Evolutionary conservation across 2,797 vertebrate genomes (phyloP), one percentile per base, ranked within the genome.

Genomic region (Lycodopsis pacificus): DNA sequence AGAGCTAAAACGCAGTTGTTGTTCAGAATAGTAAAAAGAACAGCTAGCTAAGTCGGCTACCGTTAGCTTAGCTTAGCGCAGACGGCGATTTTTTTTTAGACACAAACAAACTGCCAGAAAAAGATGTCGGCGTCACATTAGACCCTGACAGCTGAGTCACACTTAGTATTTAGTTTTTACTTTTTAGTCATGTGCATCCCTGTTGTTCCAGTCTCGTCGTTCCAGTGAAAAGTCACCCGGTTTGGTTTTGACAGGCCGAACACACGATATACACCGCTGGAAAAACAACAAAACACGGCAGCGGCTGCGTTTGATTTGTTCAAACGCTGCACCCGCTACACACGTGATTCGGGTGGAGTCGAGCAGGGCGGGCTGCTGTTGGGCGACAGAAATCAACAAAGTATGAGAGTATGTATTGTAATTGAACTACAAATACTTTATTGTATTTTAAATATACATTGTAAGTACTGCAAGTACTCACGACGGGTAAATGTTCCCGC

Each of bases 171-270:
- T 14, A 22, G 57, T 1, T 53, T 22, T 6, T 91, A 93, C 93
- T 91, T 92, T 90, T 90, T 91, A 76, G 88, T 89, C 85, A 91
- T 85, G 77, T 86, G 89, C 93, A 94, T 95, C 85, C 87, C 91
- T 76, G 85, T 65, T 77, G 25, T 13, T 81, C 84, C 78, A 1
- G 64, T 74, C 54, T 13, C 68, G 83, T 66, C 66, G 77, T 62
- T 56, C 70, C 74, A 12, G 73, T 38, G 64, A 76, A 49, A 83
- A 89, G 83, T 78, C 71, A 63, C 77, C 76, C 69, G 86, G 64
- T 86, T 73, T 88, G 87, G 86, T 61, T 86, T 73, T 88, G 87
- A 90, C 89, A 83, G 89, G 85, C 88, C 89, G n/a, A 77, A 81
- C 80, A 81, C 80, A 75, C 86, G 76, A 69, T 71, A 82, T 71